These are phyloP conservation scores for Chloroceryle aenea DNA, from an alignment of 2,113 vertebrate genomes.

Conservation along the genomic window DNA sequence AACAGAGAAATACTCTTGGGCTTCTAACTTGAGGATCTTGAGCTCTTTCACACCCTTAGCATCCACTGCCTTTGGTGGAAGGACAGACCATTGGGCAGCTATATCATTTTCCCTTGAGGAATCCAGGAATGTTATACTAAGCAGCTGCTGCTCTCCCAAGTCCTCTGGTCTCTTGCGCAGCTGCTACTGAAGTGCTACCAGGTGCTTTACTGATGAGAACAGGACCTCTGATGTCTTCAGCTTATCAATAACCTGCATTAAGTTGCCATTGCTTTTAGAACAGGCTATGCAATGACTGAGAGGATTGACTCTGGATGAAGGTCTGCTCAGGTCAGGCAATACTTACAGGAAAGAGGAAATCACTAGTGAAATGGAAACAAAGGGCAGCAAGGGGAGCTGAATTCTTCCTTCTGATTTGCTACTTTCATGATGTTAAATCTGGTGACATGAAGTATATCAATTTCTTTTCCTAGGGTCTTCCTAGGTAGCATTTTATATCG, in stretches of 20 bases:
- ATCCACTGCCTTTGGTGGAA: background rate
- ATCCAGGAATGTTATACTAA: background rate
- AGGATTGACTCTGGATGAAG: background rate
- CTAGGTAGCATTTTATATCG: background rate
- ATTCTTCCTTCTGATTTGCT: conserved; percentile 6
- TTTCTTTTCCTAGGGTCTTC: background rate
- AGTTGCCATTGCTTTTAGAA: background rate
- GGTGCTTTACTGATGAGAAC: background rate
- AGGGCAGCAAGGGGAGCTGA: background rate
- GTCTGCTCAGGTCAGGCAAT: background rate
- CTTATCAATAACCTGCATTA: background rate
- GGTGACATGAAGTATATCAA: background rate
- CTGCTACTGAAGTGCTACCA: background rate
- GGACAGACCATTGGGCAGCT: background rate
- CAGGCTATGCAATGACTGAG: background rate
- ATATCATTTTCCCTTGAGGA: background rate
- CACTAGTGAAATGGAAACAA: background rate
- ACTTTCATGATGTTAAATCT: background rate
- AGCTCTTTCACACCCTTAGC: background rate
- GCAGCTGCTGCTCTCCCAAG: background rate
- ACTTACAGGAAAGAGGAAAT: background rate
- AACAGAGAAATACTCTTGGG: background rate
- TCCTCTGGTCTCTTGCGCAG: background rate
- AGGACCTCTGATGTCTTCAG: background rate
- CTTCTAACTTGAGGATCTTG: background rate